These are phyloP conservation scores for Shinisaurus crocodilurus DNA, from an alignment of 2,113 vertebrate species.

Conservation along the genomic window DNA sequence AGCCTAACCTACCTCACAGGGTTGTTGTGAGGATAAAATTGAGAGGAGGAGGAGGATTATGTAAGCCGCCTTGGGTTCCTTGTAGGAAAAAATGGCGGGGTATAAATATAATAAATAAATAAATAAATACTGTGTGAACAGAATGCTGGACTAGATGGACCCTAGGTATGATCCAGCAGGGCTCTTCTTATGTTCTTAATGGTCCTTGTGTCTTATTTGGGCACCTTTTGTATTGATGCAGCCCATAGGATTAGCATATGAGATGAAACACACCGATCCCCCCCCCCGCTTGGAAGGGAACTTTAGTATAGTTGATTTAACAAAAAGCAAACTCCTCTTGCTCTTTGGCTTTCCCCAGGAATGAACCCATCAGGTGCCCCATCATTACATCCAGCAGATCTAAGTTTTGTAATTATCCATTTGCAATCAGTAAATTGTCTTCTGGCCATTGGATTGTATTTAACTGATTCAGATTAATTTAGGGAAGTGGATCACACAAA, in stretches of 20 bases:
- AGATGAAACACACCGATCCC: neutral
- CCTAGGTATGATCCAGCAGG: too few relatives aligned
- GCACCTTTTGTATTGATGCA: neutral
- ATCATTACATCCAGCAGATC: conserved; percentile 23
- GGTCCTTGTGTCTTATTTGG: neutral
- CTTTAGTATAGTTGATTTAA: neutral
- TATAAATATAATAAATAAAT: too few relatives aligned
- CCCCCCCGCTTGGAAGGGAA: neutral
- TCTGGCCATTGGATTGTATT: conserved; percentile 21
- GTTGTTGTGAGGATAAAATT: too few relatives aligned
- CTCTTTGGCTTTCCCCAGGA: conserved; percentile 33
- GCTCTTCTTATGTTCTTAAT: neutral
- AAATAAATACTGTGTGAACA: too few relatives aligned
- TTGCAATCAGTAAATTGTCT: conserved; percentile 51
- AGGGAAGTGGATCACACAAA: conserved; percentile 32
- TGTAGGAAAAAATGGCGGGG: too few relatives aligned
- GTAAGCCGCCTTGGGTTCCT: too few relatives aligned
- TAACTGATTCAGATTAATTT: conserved; percentile 39
- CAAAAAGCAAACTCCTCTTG: conserved; percentile 14
- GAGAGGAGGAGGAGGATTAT: too few relatives aligned
- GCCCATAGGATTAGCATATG: neutral
- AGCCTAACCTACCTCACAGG: too few relatives aligned
- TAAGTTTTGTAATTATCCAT: conserved; percentile 38
- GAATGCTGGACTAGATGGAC: too few relatives aligned
- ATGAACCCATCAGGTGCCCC: conserved; percentile 48